Evolutionary conservation across 2,888 invertebrate genomes (phyloP), one percentile per base, ranked within the genome.

Genomic region (Caenorhabditis japonica): DNA sequence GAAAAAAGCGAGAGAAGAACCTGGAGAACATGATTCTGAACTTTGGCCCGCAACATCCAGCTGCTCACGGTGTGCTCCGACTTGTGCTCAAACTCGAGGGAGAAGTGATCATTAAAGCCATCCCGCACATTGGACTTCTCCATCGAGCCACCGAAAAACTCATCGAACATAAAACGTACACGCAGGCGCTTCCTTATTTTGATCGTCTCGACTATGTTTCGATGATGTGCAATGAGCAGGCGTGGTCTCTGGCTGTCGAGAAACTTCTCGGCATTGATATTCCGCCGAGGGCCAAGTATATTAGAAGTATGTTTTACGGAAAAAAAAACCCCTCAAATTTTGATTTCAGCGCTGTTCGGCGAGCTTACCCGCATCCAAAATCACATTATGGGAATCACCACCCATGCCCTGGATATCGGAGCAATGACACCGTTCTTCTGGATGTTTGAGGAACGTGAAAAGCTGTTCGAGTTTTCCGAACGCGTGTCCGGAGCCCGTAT

Each of bases 191-290:
- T 80, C 99, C 97, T 0, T 99, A 99, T 89, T 97, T 99, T 88
- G 97, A 99, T 90, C 92, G 86, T 19, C 81, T 87, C 41, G 97
- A 99, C 90, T 99, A 99, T 87, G 96, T 97, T 0, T 97, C 97
- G 0, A 97, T 97, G 97, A 97, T 99, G 97, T 94, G 94, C 89
- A 99, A 97, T 88, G 97, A 99, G 88, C 97, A 99, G 87, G 94
- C 94, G 87, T 99, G 93, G 89, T 94, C 95, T 1, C 88, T 99
- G 70, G 97, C 97, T 0, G 93, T 97, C 0, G 99, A 99, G 88
- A 97, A 97, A 85, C 90, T 99, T 1, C 90, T 99, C 0, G 97
- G 97, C 85, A 88, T 88, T 52, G 86, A 88, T 56, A 82, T 88
- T 47, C 88, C 88, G 0, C 76, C 93, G 0, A 90, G 99, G 56